Evolutionary conservation across 23 tunicate species (phyloP), one percentile per base, ranked within the genome.

Genomic region (Aplidium turbinatum): DNA sequence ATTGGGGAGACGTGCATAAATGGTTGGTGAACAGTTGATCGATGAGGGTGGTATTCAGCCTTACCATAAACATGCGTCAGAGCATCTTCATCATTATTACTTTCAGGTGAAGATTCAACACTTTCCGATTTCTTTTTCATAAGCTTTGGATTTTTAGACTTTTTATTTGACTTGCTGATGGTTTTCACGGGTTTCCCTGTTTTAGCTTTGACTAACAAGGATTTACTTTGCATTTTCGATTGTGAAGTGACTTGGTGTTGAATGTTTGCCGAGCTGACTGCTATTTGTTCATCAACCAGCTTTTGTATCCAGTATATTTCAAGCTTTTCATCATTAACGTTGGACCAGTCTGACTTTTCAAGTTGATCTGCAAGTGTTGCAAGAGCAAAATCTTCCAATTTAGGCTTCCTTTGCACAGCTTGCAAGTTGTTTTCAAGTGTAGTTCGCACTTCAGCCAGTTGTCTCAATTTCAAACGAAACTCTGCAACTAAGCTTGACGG

Each of bases 21-120:
- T 35, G 98, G 98, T n/a, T 80, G 51, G 67, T 82, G 85, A 0
- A 93, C 98, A 40, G 98, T 93, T 22, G 88, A 47, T 50, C 98
- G 62, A 25, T 76, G 87, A 35, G 83, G 78, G 71, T 79, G 87
- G 48, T 91, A 81, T 18, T 51, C 86, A 18, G 85, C 97, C 36
- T 57, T 75, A 22, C 97, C 97, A 78, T 84, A 91, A 2, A 84
- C 85, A 68, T 84, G 91, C 19, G 87, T 91, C 21, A 79, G 62
- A 47, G 35, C 51, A 20, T 50, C 32, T 50, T 81, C 87, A 78
- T 78, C 76, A 55, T 55, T 55, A 21, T 71, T 48, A 31, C 56
- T 33, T 58, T 84, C 78, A 23, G 50, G 3, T 50, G 48, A 47
- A 19, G 19, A 54, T 3, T 22, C 2, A 5, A 2, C 31, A 55